These are phyloP conservation scores for Margaritifera margaritifera DNA, from an alignment of 2,888 invertebrate genomes.

Conservation along the genomic window DNA sequence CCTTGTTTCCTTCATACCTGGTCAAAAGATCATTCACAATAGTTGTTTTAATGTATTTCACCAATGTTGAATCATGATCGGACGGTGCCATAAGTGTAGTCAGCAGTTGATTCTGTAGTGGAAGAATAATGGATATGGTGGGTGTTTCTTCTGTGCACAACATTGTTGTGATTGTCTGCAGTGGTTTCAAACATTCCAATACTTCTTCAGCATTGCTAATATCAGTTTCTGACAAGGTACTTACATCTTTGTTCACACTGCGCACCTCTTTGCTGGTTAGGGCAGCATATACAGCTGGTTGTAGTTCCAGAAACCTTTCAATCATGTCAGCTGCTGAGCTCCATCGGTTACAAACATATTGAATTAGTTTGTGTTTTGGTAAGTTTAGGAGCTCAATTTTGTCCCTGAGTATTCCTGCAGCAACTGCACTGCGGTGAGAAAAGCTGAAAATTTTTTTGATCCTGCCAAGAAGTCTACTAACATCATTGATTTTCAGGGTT, in stretches of 20 bases:
- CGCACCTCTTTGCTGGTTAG: constrained; percentile 1
- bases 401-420: not conserved
- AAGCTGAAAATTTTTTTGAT: constrained; percentile 5
- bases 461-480: constrained; percentile 2
- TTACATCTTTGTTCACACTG: not conserved
- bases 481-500: constrained; percentile 1
- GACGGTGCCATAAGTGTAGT: too few species aligned
- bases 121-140: not conserved
- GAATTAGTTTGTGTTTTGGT: constrained; percentile 13
- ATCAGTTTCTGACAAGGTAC: constrained; percentile 3
- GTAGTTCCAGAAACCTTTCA: constrained; percentile 5
- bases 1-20: too few species aligned
- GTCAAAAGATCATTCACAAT: too few species aligned
- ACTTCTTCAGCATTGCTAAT: constrained; percentile 3
- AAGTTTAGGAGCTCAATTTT: constrained; percentile 5
- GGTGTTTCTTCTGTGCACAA: constrained; percentile 4
- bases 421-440: constrained; percentile 11
- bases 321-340: constrained; percentile 6
- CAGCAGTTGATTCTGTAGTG: not conserved
- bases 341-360: constrained; percentile 11
- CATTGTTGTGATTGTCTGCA: constrained; percentile 8
- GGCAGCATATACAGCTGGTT: constrained; percentile 9
- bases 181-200: constrained; percentile 7
- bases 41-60: too few species aligned
- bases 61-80: too few species aligned